Evolutionary conservation across 2,797 vertebrate species (phyloP).

Genomic region (Diceros bicornis): DNA sequence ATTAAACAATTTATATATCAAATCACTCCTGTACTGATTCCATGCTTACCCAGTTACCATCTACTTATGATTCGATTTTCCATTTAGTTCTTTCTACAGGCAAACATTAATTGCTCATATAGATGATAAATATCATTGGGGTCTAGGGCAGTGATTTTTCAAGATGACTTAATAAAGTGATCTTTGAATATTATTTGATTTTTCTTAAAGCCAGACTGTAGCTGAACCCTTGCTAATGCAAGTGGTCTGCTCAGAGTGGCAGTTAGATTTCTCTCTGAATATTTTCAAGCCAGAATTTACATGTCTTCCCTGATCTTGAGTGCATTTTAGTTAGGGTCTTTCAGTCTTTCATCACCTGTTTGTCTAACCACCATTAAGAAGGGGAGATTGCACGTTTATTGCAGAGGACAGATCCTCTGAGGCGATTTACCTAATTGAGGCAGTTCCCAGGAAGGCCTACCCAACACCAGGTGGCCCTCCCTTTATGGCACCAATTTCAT

Average conservation of each 20-base stretch:
- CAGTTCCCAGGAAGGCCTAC: not conserved
- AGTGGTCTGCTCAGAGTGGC: not conserved
- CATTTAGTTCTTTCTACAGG: slow-evolving; percentile 59
- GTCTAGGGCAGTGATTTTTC: slow-evolving; percentile 55
- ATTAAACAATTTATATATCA: slow-evolving; percentile 49
- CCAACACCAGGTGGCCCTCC: not conserved
- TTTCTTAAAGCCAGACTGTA: slow-evolving; percentile 9
- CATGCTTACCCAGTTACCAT: slow-evolving; percentile 53
- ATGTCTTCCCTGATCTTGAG: not conserved
- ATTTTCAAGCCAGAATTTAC: not conserved
- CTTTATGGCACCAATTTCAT: not conserved
- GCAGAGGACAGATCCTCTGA: not conserved
- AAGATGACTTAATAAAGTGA: slow-evolving; percentile 69
- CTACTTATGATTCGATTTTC: slow-evolving; percentile 74
- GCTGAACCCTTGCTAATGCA: not conserved
- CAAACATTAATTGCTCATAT: slow-evolving; percentile 40
- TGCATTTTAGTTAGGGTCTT: not conserved
- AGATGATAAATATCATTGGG: slow-evolving; percentile 52
- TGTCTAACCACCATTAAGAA: not conserved
- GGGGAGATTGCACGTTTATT: not conserved
- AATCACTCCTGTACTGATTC: slow-evolving; percentile 41
- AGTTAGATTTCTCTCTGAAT: not conserved
- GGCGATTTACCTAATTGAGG: not conserved
- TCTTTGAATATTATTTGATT: slow-evolving; percentile 70
- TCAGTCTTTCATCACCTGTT: not conserved